Evolutionary conservation across 2,113 vertebrate genomes (phyloP), one percentile per base, ranked within the genome.

Genomic region (Mixornis gularis): DNA sequence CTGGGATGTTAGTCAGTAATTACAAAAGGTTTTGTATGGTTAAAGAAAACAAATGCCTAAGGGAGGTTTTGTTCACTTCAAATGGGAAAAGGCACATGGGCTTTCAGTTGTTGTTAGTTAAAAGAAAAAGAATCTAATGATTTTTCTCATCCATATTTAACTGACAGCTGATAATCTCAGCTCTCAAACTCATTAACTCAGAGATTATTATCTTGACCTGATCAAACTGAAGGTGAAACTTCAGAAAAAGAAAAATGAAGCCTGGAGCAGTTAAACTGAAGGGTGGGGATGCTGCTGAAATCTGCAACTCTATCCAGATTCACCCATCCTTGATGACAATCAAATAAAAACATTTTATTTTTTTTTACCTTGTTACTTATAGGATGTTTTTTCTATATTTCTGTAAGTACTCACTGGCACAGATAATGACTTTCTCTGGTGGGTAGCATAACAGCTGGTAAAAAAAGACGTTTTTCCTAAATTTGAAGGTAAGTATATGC

Each of bases 11-110:
- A 44, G 84, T 36, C 69, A 73, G 60, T 53, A 87, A 90, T 89
- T 94, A 89, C 38, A 84, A 71, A 77, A 84, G 53, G 24, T 52
- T 89, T 93, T 89, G 29, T 81, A 41, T 22, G 52, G 70, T 56
- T 89, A 68, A 91, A 71, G 76, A 78, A 93, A 90, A 87, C 79
- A 91, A 82, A 79, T 83, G 69, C 49, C 44, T 77, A n/a, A 36
- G 20, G 66, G 46, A 80, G 43, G 25, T 25, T 86, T 92, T 70
- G 8, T 40, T 91, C 60, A 71, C 24, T 90, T 90, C 17, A 80
- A 36, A 85, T 40, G 25, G 74, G 36, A 80, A 86, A 52, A 90
- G 13, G 41, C 41, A 68, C 56, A 84, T 7, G 7, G 68, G 5
- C 19, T 85, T 70, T 56, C 24, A 60, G 44, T 36, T 66, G 32